Evolutionary conservation across 2,888 invertebrate genomes (phyloP).

Genomic region (Pegoplata infirma): DNA sequence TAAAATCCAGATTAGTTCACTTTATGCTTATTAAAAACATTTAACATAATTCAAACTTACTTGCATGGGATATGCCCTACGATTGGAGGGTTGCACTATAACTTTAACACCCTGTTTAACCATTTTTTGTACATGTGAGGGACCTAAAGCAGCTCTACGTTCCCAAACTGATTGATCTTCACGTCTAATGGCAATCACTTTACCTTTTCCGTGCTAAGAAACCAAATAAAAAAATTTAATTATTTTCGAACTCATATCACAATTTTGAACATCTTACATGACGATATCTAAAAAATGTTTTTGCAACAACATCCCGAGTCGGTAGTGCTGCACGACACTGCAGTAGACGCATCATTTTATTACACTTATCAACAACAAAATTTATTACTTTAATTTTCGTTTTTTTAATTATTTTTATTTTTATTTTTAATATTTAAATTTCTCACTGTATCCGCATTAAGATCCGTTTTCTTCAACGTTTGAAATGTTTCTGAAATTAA

Average conservation of each 20-base stretch:
- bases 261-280: conserved; percentile 70
- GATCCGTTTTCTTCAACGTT: conserved; percentile 70
- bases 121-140: conserved; percentile 92
- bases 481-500: conserved; percentile 69
- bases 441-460: conserved; percentile 43
- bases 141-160: conserved; percentile 95
- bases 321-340: conserved; percentile 70
- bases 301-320: conserved; percentile 59
- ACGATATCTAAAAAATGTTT: conserved; percentile 70
- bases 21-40: no score
- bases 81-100: conserved; percentile 98
- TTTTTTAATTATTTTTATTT: conserved; percentile 8
- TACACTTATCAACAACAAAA: conserved; percentile 39
- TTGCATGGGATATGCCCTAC: conserved; percentile 98
- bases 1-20: no score
- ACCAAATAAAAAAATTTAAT: conserved; percentile 51
- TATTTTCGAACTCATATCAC: not conserved
- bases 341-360: conserved; percentile 72
- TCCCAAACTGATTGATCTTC: conserved; percentile 98
- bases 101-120: conserved; percentile 94
- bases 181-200: conserved; percentile 90
- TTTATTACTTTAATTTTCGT: conserved; percentile 23
- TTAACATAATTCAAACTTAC: no score
- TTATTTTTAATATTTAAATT: conserved; percentile 8
- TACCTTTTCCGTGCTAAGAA: conserved; percentile 79